Conservation (phyloP, 2,797 vertebrate species). For the Pangasius mekongensis region DNA sequence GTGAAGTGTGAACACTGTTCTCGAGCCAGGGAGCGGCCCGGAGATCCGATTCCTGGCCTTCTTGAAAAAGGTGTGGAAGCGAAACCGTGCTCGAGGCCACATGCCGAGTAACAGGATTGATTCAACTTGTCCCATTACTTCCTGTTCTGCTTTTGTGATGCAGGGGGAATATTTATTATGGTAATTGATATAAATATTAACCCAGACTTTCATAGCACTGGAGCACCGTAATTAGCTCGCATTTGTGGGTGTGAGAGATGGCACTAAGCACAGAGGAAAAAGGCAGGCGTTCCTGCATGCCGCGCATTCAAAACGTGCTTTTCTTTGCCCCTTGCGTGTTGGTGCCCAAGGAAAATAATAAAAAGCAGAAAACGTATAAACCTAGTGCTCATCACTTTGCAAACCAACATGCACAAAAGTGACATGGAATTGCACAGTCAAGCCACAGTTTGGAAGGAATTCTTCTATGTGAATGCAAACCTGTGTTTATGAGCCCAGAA, state of each 20-base stretch:
- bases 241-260: neutral
- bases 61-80: neutral
- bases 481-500: neutral
- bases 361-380: too few species aligned
- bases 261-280: neutral
- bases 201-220: neutral
- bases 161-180: neutral
- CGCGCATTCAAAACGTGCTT: too few species aligned
- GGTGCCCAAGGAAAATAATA: too few species aligned
- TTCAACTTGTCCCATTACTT: neutral
- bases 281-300: neutral
- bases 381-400: too few species aligned
- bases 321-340: too few species aligned
- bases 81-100: too few species aligned
- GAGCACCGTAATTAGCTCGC: neutral
- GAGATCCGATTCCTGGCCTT: neutral
- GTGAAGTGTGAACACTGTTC: neutral
- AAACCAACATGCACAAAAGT: too few species aligned
- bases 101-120: neutral
- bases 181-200: neutral
- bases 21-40: too few species aligned
- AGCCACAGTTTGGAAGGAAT: too few species aligned
- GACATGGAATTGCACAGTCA: too few species aligned
- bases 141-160: neutral
- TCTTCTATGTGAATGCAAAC: neutral